These are phyloP conservation scores for Epistrophe grossulariae DNA, from an alignment of 2,888 invertebrate species.

Conservation along the genomic window DNA sequence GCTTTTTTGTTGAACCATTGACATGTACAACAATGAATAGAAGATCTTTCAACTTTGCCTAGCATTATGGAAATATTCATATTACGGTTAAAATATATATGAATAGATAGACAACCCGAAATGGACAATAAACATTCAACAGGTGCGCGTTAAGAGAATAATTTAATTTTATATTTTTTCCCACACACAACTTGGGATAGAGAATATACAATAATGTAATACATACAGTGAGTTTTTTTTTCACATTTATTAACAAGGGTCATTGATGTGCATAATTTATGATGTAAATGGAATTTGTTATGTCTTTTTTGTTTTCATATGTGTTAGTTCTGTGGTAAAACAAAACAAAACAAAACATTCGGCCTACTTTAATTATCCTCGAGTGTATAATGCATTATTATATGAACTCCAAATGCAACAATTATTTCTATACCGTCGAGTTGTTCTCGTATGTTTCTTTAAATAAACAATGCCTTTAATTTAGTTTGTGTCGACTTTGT, in stretches of 20 bases:
- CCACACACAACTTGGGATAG: neutral
- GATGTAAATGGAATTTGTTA: constrained; percentile 20
- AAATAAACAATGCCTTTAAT: neutral
- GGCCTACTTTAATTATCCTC: constrained; percentile 11
- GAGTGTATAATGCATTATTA: constrained; percentile 2
- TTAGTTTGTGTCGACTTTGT: too few relatives aligned
- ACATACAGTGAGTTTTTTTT: neutral
- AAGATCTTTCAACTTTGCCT: neutral
- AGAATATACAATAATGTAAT: neutral
- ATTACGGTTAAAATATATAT: neutral
- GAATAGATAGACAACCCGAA: neutral
- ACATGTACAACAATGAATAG: neutral
- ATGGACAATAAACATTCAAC: constrained; percentile 14
- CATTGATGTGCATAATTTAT: constrained; percentile 33
- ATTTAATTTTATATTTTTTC: neutral
- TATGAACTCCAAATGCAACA: neutral
- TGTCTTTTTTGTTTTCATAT: neutral
- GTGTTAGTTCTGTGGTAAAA: neutral
- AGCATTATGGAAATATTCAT: neutral
- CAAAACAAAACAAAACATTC: neutral
- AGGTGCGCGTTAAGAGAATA: constrained; percentile 13
- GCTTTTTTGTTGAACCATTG: constrained; percentile 15
- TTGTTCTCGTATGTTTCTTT: neutral
- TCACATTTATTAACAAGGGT: constrained; percentile 2
- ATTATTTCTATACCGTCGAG: neutral